Conservation (phyloP, 2,113 vertebrate species). For the Felis chaus region DNA sequence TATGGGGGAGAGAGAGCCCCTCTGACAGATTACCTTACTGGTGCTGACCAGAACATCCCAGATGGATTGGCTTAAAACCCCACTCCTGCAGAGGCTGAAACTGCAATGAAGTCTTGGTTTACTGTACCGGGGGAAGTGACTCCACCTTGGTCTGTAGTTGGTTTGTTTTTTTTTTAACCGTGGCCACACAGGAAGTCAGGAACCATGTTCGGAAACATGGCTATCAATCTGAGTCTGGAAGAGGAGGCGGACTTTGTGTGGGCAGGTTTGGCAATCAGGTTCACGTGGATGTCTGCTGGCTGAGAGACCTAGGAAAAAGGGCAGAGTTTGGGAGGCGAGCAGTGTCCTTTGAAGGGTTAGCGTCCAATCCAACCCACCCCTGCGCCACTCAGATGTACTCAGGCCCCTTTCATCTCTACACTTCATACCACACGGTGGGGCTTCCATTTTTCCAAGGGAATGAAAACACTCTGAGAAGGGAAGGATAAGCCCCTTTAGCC, state of each 20-base stretch:
- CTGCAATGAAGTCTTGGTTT: not conserved
- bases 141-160: not conserved
- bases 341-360: not conserved
- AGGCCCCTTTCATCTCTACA: not conserved
- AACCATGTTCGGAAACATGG: accelerated
- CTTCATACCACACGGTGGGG: not conserved
- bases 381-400: accelerated
- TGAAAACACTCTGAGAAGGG: not conserved
- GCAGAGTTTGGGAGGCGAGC: not conserved
- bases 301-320: not conserved
- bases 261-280: no score
- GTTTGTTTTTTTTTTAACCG: no score
- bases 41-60: not conserved
- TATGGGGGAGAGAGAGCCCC: not conserved
- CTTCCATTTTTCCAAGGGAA: not conserved
- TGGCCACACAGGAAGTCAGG: not conserved
- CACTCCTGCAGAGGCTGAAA: not conserved
- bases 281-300: not conserved
- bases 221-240: not conserved
- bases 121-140: not conserved
- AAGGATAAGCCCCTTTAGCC: accelerated
- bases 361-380: accelerated
- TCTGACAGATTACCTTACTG: not conserved
- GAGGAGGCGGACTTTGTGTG: no score
- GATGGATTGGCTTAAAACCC: not conserved